Evolutionary conservation across 2,113 vertebrate genomes (phyloP).

Genomic region (Peromyscus californicus): DNA sequence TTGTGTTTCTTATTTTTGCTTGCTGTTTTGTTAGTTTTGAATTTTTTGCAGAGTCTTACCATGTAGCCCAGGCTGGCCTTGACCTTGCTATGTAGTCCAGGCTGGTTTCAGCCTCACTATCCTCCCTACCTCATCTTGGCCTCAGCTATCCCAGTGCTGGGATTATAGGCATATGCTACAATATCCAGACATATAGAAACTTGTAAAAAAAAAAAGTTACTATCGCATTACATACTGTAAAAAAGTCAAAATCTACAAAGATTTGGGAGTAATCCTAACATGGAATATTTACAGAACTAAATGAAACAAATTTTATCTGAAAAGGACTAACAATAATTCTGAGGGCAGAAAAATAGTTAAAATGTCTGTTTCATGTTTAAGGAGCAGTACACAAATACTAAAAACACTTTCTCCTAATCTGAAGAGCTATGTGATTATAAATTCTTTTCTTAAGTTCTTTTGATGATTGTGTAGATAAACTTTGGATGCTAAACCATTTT

Average conservation of each 20-base stretch:
- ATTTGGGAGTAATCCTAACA: neutral
- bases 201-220: neutral
- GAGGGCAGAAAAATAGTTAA: neutral
- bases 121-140: neutral
- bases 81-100: neutral
- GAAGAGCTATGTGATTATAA: neutral
- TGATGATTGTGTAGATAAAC: conserved; percentile 5
- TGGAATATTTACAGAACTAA: conserved; percentile 11
- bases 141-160: neutral
- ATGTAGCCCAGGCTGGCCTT: neutral
- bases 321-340: neutral
- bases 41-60: neutral
- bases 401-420: conserved; percentile 3
- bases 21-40: neutral
- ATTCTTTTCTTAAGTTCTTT: conserved; percentile 21
- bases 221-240: neutral
- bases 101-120: neutral
- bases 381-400: neutral
- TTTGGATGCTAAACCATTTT: neutral
- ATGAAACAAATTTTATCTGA: neutral
- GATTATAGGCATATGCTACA: neutral
- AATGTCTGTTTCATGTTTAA: conserved; percentile 2
- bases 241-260: conserved; percentile 24
- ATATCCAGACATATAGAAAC: neutral
- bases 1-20: neutral